Conservation (phyloP, 2,113 vertebrate species). For the Lampris megalopsis region DNA sequence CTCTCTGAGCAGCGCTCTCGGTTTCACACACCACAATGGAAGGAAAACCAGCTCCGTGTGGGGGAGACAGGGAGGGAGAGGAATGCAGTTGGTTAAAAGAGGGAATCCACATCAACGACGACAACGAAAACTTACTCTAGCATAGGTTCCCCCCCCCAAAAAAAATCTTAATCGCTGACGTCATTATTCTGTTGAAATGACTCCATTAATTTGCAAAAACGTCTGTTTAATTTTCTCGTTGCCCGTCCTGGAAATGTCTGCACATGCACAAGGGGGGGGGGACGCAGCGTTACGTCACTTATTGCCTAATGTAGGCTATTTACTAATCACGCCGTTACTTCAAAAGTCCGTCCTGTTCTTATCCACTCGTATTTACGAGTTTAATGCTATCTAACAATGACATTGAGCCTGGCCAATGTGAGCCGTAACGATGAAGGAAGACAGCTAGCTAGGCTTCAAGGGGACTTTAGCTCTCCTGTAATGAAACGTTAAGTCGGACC, state of each 20-base stretch:
- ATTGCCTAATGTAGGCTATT: slow-evolving; percentile 5
- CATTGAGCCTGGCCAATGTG: slow-evolving; percentile 72
- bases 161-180: too few relatives aligned
- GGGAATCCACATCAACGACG: too few relatives aligned
- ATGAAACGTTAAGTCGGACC: slow-evolving; percentile 75
- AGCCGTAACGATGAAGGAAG: slow-evolving; percentile 63
- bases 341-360: slow-evolving; percentile 42
- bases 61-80: slow-evolving; percentile 84
- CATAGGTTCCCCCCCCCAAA: too few relatives aligned
- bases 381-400: slow-evolving; percentile 45
- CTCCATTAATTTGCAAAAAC: too few relatives aligned
- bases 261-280: too few relatives aligned
- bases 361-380: slow-evolving; percentile 33
- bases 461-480: slow-evolving; percentile 50
- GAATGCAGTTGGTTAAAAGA: slow-evolving; percentile 24
- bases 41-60: slow-evolving; percentile 92
- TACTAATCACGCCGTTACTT: slow-evolving; percentile 39
- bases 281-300: too few relatives aligned
- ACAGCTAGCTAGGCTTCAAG: slow-evolving; percentile 70
- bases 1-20: slow-evolving; percentile 92
- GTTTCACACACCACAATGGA: slow-evolving; percentile 93
- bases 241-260: too few relatives aligned
- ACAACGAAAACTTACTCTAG: too few relatives aligned
- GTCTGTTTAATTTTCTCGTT: too few relatives aligned
- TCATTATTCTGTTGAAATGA: too few relatives aligned